Evolutionary conservation across 2,888 invertebrate species (phyloP), one percentile per base, ranked within the genome.

Genomic region (Drosophila niveifrons): DNA sequence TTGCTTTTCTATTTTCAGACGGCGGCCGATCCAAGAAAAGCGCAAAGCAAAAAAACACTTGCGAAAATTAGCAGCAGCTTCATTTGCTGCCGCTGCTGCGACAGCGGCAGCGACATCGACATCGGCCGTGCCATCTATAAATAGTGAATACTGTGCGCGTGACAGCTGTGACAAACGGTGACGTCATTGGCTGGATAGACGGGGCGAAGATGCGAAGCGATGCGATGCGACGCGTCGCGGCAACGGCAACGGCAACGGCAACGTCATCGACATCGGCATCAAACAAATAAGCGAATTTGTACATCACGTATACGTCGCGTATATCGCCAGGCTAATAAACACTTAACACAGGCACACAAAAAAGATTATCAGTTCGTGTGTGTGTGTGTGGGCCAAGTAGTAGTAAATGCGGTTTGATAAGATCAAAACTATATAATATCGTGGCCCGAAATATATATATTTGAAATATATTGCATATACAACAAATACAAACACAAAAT

Each of bases 41-140:
- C 88, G 83, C 80, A 56, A 84, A 82, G 85, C 23, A 23, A 23
- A 36, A 70, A 88, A 88, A 86, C 89, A 84, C 83, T 84, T 84
- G 83, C 83, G 89, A 84, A 84, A 86, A 83, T 88, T 84, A 83
- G 86, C 89, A 77, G 83, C 75, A 73, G 52, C 77, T 53, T 36
- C 44, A 46, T 56, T 11, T 23, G 76, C 58, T 15, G 56, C 51
- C 11, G 69, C 52, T 2, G 55, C 63, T 8, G 18, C 31, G 36
- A 31, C 41, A 13, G 11, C 13, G 36, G 6, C 36, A 39, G 1
- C 36, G 17, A 36, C 57, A 8, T 23, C 39, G 43, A 11, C 71
- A 28, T 44, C 63, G 67, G 78, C 80, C 65, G 80, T 53, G 78
- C 61, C 72, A 58, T 48, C 80, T 89, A 89, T 70, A 84, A 89